Evolutionary conservation across 2,888 invertebrate species (phyloP), one percentile per base, ranked within the genome.

Genomic region (Dione juno): DNA sequence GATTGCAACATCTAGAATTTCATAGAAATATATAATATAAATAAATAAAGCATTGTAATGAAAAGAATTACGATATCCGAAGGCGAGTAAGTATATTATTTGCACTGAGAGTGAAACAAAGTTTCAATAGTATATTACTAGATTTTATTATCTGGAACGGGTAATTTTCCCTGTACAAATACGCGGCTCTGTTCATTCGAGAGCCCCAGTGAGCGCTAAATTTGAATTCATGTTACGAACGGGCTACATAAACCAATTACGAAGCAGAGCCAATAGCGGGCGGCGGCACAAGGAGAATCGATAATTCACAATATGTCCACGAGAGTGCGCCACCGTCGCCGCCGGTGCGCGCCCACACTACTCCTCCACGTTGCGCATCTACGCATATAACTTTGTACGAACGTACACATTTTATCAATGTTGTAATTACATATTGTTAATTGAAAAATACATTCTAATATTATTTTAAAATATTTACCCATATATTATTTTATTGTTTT

Each of bases 141-240:
- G 78, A 85, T 85, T 88, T 86, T 86, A 86, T 88, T 86, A 85
- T 83, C 83, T 84, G 84, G 82, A 87, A 84, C 83, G 83, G 82
- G 82, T 88, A 88, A 88, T 87, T 89, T 88, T 77, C 84, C 80
- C 80, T 78, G 81, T 82, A 84, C 83, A 87, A 87, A 87, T 83
- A 86, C 84, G 85, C 83, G 77, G 79, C 82, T 85, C 81, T 83
- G 84, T 88, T 84, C 83, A 83, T 84, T 85, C 79, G 82, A 84
- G 82, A 81, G 84, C 81, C 84, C 84, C 84, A 81, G 81, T 83
- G 85, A 88, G 89, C 92, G 90, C 88, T 89, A 92, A 92, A 92
- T 92, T 92, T 92, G 89, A 92, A 92, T 91, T 91, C 91, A 91
- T 90, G 90, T 85, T 90, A 88, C 89, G 88, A 90, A 89, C 88